Evolutionary conservation across 2,797 vertebrate genomes (phyloP).

Genomic region (Cyprinella venusta): DNA sequence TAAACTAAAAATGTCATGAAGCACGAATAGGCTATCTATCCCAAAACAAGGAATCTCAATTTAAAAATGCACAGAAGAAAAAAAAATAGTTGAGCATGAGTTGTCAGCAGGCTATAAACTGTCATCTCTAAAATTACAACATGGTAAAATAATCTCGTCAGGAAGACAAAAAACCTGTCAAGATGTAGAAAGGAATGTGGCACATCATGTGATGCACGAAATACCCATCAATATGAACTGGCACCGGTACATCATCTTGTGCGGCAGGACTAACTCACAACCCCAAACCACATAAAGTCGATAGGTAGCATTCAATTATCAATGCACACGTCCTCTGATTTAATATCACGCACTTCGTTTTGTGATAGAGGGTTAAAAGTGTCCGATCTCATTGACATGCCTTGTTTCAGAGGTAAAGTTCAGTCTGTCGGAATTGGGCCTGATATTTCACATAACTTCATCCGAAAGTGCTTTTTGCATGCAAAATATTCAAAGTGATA

Average conservation of each 20-base stretch:
- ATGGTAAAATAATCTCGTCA: not conserved
- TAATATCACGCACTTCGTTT: slow-evolving; percentile 82
- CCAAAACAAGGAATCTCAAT: not conserved
- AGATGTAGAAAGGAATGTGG: not conserved
- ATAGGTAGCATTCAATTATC: not conserved
- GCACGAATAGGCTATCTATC: not conserved
- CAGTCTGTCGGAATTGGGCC: slow-evolving; percentile 90
- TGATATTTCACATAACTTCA: slow-evolving; percentile 87
- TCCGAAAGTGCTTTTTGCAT: slow-evolving; percentile 73
- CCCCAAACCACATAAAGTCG: not conserved
- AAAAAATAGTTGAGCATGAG: not conserved
- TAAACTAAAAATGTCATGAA: not conserved
- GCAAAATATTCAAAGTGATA: slow-evolving; percentile 51
- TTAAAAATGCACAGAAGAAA: not conserved
- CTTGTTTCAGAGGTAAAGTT: slow-evolving; percentile 90
- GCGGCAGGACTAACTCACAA: not conserved
- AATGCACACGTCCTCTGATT: not conserved
- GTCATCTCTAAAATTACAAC: not conserved
- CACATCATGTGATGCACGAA: not conserved
- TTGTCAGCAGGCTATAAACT: not conserved
- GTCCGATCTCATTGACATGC: slow-evolving; percentile 94
- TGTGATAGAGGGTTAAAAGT: slow-evolving; percentile 94
- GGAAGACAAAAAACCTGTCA: too few species aligned
- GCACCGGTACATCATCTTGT: not conserved
- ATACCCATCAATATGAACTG: not conserved